Percentiles rank a stretch among this genome's conserved stretches.
Evolutionary conservation across 2,797 vertebrate species (phyloP).

Genomic region (Ibycter americanus): DNA sequence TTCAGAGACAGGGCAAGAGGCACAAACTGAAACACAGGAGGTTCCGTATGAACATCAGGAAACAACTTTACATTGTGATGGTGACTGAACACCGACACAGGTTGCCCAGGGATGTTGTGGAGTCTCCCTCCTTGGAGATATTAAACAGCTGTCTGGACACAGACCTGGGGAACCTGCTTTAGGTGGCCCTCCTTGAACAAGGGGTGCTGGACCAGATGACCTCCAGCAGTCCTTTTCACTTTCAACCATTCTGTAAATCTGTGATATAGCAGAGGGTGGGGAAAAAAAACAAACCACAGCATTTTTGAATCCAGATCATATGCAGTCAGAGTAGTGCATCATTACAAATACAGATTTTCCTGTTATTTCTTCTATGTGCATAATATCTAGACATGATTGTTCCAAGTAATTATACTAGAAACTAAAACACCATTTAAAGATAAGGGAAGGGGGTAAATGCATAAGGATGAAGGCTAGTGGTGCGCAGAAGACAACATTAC

Average conservation of each 20-base stretch:
- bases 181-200: background rate
- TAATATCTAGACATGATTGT: background rate
- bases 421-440: background rate
- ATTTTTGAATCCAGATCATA: background rate
- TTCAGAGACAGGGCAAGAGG: no score
- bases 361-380: background rate
- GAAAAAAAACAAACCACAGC: no score
- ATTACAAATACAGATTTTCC: background rate
- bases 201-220: background rate
- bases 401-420: background rate
- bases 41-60: no score
- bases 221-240: background rate
- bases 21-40: no score
- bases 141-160: no score
- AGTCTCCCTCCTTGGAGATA: no score
- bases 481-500: background rate
- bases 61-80: no score
- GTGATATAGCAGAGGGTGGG: background rate
- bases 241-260: background rate
- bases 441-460: background rate
- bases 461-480: background rate
- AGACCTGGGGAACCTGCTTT: no score
- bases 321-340: background rate
- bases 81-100: no score
- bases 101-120: no score